Conservation (phyloP, 1,140 invertebrate genomes). For the Helicoverpa zea region DNA sequence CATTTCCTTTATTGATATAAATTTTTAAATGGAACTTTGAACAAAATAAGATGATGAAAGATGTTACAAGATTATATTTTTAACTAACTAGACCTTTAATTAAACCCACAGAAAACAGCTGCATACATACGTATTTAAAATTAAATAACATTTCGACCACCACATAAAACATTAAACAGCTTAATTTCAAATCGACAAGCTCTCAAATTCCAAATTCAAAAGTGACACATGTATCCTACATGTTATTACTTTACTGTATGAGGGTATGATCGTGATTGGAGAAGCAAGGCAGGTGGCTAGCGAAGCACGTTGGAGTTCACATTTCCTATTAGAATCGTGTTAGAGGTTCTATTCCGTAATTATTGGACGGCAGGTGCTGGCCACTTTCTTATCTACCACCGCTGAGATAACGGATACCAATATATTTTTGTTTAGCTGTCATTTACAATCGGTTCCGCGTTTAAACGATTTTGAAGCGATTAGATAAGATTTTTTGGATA, state of each 20-base stretch:
- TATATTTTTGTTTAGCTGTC: constrained; percentile 44
- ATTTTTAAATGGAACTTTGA: too few relatives aligned
- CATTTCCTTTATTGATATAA: too few relatives aligned
- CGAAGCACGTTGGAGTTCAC: constrained; percentile 55
- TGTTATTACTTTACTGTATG: constrained; percentile 56
- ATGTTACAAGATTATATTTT: too few relatives aligned
- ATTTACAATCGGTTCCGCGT: constrained; percentile 38
- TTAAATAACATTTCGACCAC: not conserved
- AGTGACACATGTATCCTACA: constrained; percentile 44
- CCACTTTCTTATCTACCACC: constrained; percentile 70
- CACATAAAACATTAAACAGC: not conserved
- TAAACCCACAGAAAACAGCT: too few relatives aligned
- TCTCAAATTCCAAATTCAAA: constrained; percentile 25
- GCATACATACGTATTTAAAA: not conserved
- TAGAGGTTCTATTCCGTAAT: constrained; percentile 79
- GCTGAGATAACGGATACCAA: constrained; percentile 60
- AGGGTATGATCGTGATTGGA: constrained; percentile 62
- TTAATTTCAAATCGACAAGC: constrained; percentile 18
- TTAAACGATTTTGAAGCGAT: constrained; percentile 36
- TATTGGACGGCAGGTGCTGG: constrained; percentile 70
- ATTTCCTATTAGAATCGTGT: constrained; percentile 83
- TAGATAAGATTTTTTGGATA: constrained; percentile 35
- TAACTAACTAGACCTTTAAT: not conserved
- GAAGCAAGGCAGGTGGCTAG: constrained; percentile 67
- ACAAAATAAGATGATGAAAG: too few relatives aligned